phyloP scores from a whole-genome alignment of 2,888 invertebrate species.

The Drymonia ruficornis region DNA sequence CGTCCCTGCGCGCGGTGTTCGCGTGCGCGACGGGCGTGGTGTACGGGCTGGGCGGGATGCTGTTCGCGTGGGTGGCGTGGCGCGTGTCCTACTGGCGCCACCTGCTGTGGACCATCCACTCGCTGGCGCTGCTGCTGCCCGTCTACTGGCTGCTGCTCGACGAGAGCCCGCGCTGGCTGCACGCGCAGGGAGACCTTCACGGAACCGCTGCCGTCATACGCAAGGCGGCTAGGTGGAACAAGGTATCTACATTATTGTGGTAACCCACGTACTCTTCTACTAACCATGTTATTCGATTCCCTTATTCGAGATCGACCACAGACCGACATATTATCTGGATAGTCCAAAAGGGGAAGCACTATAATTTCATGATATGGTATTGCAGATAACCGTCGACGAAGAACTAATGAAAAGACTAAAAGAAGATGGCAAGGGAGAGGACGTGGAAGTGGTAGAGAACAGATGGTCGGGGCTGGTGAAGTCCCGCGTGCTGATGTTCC shows the following conservation, averaged over 20 bases:
- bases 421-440: slow-evolving; percentile 30
- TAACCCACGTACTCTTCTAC: background rate
- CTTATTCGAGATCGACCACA: too few relatives aligned
- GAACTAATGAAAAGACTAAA: slow-evolving; percentile 51
- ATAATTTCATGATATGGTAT: too few relatives aligned
- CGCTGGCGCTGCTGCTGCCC: slow-evolving; percentile 87
- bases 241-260: slow-evolving; percentile 58
- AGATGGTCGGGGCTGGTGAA: slow-evolving; percentile 59
- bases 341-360: too few relatives aligned
- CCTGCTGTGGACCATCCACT: slow-evolving; percentile 86
- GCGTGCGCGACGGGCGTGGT: slow-evolving; percentile 72
- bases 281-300: too few relatives aligned
- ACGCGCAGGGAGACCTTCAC: slow-evolving; percentile 84
- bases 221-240: slow-evolving; percentile 87
- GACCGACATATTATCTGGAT: too few relatives aligned
- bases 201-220: slow-evolving; percentile 85
- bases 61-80: slow-evolving; percentile 64
- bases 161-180: slow-evolving; percentile 91
- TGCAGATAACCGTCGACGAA: slow-evolving; percentile 59
- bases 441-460: slow-evolving; percentile 21
- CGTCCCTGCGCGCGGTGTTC: slow-evolving; percentile 68
- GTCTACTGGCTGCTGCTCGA: slow-evolving; percentile 88
- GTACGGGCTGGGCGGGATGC: slow-evolving; percentile 84
- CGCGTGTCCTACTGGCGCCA: slow-evolving; percentile 87
- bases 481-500: slow-evolving; percentile 59